phyloP scores from a whole-genome alignment of 2,113 vertebrate genomes.

The Piprites chloris region DNA sequence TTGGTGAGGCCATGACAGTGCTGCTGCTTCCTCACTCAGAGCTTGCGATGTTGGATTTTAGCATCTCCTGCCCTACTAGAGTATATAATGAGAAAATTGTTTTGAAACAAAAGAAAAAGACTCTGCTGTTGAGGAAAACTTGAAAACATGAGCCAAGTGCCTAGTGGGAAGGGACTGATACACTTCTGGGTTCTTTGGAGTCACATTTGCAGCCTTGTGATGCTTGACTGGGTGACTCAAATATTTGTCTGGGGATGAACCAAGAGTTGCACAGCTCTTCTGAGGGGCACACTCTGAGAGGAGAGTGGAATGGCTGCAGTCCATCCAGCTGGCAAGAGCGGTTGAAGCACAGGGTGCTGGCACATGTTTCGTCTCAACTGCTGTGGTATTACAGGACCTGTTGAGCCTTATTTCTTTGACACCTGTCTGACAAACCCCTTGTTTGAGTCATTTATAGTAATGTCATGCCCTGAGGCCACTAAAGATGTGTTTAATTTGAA shows the following conservation, averaged over 20 bases:
- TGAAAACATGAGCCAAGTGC: neutral
- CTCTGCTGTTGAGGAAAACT: neutral
- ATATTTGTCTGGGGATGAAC: neutral
- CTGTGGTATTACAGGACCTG: neutral
- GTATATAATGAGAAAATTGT: neutral
- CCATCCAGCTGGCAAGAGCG: neutral
- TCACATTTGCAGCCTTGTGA: neutral
- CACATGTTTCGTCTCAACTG: neutral
- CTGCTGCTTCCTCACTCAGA: neutral
- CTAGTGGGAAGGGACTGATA: neutral
- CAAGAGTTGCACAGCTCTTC: neutral
- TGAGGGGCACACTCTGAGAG: neutral
- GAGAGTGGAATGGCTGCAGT: neutral
- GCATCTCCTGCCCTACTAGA: neutral
- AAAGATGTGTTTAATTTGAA: conserved; percentile 81
- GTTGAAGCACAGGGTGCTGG: neutral
- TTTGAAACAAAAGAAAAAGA: neutral
- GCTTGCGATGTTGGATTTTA: neutral
- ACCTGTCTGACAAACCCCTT: neutral
- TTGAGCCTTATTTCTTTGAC: neutral
- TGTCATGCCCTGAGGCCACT: conserved; percentile 74
- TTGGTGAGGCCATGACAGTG: neutral
- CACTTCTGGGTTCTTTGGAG: neutral
- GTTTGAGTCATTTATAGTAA: neutral
- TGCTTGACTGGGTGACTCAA: neutral